Conservation (phyloP, 2,888 invertebrate species). For the Macrophya annulata region DNA sequence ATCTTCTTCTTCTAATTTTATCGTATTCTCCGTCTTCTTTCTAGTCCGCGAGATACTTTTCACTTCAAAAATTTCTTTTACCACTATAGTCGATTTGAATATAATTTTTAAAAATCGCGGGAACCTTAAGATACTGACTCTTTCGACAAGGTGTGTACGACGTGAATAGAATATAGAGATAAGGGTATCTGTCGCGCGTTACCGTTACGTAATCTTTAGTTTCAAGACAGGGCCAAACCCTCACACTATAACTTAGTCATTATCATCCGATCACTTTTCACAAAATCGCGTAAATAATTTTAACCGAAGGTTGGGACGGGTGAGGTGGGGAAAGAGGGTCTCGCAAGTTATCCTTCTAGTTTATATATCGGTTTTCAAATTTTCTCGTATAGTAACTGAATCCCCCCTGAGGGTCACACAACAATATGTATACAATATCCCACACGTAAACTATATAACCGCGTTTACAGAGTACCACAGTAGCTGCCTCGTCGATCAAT, state of each 20-base stretch:
- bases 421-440: neutral
- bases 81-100: neutral
- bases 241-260: neutral
- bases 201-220: conserved; percentile 8
- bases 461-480: neutral
- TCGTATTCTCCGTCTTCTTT: neutral
- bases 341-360: neutral
- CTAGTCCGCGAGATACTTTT: neutral
- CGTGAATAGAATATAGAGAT: neutral
- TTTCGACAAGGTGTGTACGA: neutral
- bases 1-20: neutral
- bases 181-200: neutral
- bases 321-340: neutral
- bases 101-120: conserved; percentile 4
- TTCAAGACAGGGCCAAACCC: neutral
- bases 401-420: neutral
- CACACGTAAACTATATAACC: neutral
- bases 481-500: neutral
- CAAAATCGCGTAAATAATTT: neutral
- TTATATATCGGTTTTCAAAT: neutral
- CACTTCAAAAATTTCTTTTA: neutral
- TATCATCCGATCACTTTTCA: neutral
- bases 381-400: neutral
- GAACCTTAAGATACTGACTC: neutral
- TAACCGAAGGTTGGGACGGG: no score